Conservation (phyloP, 2,113 vertebrate species). For the Zosterops lateralis region DNA sequence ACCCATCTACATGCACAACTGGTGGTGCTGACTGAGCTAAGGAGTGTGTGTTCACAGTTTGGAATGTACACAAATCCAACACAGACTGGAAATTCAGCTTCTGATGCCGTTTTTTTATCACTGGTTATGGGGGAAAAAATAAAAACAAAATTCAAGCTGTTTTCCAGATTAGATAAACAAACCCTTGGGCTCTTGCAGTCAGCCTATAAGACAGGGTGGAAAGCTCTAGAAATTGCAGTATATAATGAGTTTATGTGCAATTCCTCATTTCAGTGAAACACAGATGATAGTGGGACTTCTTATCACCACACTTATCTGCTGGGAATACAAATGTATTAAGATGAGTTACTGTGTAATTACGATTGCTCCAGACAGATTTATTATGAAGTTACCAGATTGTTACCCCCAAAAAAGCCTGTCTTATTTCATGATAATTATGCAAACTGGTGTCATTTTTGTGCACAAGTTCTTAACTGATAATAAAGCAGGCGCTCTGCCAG, state of each 20-base stretch:
- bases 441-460: slow-evolving; percentile 48
- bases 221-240: neutral
- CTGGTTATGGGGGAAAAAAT: neutral
- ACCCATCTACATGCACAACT: neutral
- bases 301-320: slow-evolving; percentile 51
- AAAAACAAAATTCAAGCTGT: neutral
- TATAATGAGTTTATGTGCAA: neutral
- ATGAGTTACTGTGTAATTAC: slow-evolving; percentile 65
- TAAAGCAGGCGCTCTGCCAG: slow-evolving; percentile 61
- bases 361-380: slow-evolving; percentile 59
- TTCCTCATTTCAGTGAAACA: slow-evolving; percentile 17
- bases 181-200: neutral
- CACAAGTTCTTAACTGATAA: slow-evolving; percentile 61
- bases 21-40: neutral
- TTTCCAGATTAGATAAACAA: slow-evolving; percentile 20
- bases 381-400: slow-evolving; percentile 58
- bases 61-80: neutral
- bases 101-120: neutral
- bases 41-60: neutral
- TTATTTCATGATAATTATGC: slow-evolving; percentile 65
- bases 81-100: neutral
- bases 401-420: slow-evolving; percentile 58
- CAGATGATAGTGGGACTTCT: slow-evolving; percentile 39
- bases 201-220: neutral
- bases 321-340: slow-evolving; percentile 58